phyloP scores from a whole-genome alignment of 1,140 invertebrate species.

The Panagrolaimus sp. region DNA sequence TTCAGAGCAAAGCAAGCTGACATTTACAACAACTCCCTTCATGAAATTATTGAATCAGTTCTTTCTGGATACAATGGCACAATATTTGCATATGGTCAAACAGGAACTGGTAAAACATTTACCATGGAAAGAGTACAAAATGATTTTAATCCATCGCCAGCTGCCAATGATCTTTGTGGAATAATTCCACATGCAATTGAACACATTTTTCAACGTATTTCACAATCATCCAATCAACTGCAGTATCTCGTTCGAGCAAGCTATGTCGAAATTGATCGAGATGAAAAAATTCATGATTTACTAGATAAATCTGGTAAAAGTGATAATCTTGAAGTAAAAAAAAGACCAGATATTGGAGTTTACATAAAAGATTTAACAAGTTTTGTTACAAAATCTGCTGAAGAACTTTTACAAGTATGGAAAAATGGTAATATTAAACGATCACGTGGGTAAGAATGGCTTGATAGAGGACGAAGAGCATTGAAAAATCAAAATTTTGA shows the following conservation, averaged over 20 bases:
- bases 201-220: slow-evolving; percentile 84
- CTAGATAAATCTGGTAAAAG: slow-evolving; percentile 86
- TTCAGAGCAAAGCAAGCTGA: slow-evolving; percentile 76
- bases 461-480: too few species aligned
- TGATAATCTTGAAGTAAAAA: slow-evolving; percentile 86
- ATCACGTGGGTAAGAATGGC: slow-evolving; percentile 66
- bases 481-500: too few species aligned
- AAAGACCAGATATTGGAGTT: slow-evolving; percentile 90
- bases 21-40: slow-evolving; percentile 89
- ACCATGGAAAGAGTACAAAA: slow-evolving; percentile 94
- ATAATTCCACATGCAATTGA: slow-evolving; percentile 91
- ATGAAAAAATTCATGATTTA: slow-evolving; percentile 90
- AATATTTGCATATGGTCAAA: slow-evolving; percentile 99
- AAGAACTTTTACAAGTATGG: slow-evolving; percentile 67
- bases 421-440: slow-evolving; percentile 77
- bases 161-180: slow-evolving; percentile 71
- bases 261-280: slow-evolving; percentile 99
- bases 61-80: slow-evolving; percentile 93
- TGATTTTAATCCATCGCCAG: slow-evolving; percentile 94
- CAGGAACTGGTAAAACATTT: slow-evolving; percentile 86
- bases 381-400: slow-evolving; percentile 80
- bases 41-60: slow-evolving; percentile 87
- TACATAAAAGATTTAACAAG: slow-evolving; percentile 97
- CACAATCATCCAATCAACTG: slow-evolving; percentile 46
- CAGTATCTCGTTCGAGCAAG: slow-evolving; percentile 68